Base-by-base conservation (phyloP, 2,888 invertebrate genomes). In the Eupithecia inturbata region DNA sequence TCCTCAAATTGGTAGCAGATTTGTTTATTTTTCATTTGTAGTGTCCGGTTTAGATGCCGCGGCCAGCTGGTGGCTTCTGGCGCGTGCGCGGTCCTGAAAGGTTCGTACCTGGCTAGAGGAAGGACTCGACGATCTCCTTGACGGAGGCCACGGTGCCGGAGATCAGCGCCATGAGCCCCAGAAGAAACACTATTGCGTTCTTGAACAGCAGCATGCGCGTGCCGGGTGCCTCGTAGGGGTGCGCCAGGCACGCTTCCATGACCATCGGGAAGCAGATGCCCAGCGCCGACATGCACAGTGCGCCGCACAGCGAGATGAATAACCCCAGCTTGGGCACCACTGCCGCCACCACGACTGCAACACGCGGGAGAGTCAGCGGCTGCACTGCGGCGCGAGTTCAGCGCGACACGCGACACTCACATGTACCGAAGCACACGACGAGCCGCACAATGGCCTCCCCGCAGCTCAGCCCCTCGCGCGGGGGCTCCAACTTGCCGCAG, bases 231-330 rank as follows among this genome's bases (percentile, higher is more conserved):
- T n/a, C 16, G 95, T 36, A 64, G 1, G 63, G 63, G 89, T 31
- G 96, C 75, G 84, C 76, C 62, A 90, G 77, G 82, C 96, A 89
- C 53, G 87, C 80, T 80, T 93, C 93, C 91, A 93, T 91, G 67
- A 93, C 96, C 0, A 98, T 98, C 3, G 99, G 99, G 87, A 99
- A 97, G 60, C 97, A 97, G 73, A 99, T 95, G 3, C 98, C 98
- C 78, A 99, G 95, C 0, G 97, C 97, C 0, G 98, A 98, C 67
- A 98, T 95, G 78, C 98, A 98, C 14, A 99, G 95, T 3, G 98
- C 98, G 16, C 99, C 99, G 84, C 97, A 96, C 62, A 97, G 91
- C 0, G 97, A 97, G 81, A 96, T 96, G 84, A 98, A 97, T 64
- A 98, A 92, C 31, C 97, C 97, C 85, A 98, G 93, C 80, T 97